Evolutionary conservation across 2,113 vertebrate species (phyloP).

Genomic region (Pachyramphus minor): DNA sequence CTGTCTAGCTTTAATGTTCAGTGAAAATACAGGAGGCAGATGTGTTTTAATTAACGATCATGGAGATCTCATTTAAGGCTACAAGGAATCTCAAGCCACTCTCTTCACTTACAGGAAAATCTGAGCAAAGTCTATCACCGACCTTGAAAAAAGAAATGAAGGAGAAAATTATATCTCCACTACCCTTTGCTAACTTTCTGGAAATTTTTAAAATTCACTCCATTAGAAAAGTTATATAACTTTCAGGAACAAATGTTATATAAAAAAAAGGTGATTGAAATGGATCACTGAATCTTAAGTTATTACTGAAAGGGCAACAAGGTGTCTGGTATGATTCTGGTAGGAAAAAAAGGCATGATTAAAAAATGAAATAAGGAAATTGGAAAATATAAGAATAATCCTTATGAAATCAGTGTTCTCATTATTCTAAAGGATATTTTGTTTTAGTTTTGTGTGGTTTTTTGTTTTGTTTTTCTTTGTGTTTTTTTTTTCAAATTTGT

Average conservation of each 20-base stretch:
- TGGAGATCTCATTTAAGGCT: neutral
- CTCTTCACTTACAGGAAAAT: neutral
- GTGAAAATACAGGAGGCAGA: neutral
- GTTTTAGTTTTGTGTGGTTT: rapidly evolving
- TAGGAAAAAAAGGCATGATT: neutral
- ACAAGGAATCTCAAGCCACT: neutral
- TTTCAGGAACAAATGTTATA: neutral
- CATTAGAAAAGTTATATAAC: neutral
- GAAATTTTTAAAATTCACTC: neutral
- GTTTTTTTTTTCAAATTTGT: rapidly evolving
- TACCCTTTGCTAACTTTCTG: neutral
- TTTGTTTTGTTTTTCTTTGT: neutral
- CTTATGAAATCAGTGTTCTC: neutral
- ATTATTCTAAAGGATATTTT: neutral
- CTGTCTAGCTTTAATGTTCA: neutral
- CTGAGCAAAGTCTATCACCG: neutral
- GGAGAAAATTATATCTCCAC: neutral
- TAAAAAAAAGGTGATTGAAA: neutral
- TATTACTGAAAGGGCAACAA: neutral
- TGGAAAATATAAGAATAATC: neutral
- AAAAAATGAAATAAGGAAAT: neutral
- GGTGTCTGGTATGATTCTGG: neutral
- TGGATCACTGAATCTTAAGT: neutral
- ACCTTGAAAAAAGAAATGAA: neutral
- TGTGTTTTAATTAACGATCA: neutral